Evolutionary conservation across 2,113 vertebrate species (phyloP).

Genomic region (Amazona guildingii): DNA sequence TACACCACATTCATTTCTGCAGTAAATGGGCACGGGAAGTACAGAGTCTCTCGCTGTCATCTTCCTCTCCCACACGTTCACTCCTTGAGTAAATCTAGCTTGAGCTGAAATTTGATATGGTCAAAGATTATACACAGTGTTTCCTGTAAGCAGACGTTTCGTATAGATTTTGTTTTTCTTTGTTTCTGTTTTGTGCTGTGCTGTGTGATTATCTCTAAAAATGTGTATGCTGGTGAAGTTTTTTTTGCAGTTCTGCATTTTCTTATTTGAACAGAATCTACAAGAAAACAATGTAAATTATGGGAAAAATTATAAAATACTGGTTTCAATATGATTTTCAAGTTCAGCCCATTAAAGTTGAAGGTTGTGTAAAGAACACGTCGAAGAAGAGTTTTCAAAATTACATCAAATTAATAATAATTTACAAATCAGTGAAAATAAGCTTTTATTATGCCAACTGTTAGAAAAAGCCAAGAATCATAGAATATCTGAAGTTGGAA

Average conservation of each 20-base stretch:
- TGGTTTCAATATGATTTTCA: background rate
- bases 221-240: background rate
- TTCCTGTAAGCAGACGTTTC: constrained; percentile 44
- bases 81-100: background rate
- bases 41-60: background rate
- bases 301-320: background rate
- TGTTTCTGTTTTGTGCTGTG: background rate
- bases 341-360: background rate
- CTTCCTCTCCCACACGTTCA: background rate
- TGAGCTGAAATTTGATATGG: background rate
- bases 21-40: background rate
- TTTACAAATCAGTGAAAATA: background rate
- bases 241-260: background rate
- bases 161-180: background rate
- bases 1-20: background rate
- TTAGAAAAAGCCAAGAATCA: background rate
- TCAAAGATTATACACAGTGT: background rate
- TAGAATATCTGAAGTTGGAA: background rate
- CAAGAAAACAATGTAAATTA: background rate
- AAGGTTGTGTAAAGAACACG: background rate
- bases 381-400: background rate
- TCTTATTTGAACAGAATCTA: background rate
- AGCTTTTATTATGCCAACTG: background rate
- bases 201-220: background rate
- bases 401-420: background rate